Percentiles rank a stretch among this genome's conserved stretches.
Conservation (phyloP, 2,888 invertebrate genomes). For the Spicauda simplicius region DNA sequence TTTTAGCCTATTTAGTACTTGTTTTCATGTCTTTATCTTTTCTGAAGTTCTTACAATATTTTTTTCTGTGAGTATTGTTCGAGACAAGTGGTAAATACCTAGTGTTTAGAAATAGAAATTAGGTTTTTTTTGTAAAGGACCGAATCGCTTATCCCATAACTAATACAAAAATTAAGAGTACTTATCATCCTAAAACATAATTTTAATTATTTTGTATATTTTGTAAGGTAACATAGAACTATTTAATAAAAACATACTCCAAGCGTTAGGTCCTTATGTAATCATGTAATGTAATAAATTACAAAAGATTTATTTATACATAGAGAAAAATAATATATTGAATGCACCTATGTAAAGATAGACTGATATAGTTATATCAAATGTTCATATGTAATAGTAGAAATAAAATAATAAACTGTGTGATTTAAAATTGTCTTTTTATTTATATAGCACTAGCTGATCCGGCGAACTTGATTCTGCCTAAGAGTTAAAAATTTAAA, state of each 20-base stretch:
- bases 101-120: constrained; percentile 26
- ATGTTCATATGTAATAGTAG: constrained; percentile 52
- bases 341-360: constrained; percentile 60
- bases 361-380: constrained; percentile 58
- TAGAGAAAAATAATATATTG: constrained; percentile 64
- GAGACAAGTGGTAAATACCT: constrained; percentile 28
- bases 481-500: too few relatives aligned
- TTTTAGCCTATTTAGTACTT: constrained; percentile 8
- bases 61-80: not conserved
- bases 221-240: constrained; percentile 26
- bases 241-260: constrained; percentile 21
- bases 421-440: constrained; percentile 47
- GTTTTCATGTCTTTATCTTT: constrained; percentile 9
- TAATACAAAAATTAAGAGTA: constrained; percentile 15
- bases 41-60: constrained; percentile 2
- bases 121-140: constrained; percentile 33
- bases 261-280: constrained; percentile 42
- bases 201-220: constrained; percentile 22
- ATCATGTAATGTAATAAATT: constrained; percentile 39
- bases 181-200: constrained; percentile 2
- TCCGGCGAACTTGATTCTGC: too few relatives aligned
- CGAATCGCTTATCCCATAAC: constrained; percentile 4
- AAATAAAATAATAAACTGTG: constrained; percentile 53
- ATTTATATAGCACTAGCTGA: constrained; percentile 24
- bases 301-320: constrained; percentile 56